phyloP scores from a whole-genome alignment of 2,888 invertebrate species.

The Troides oblongomaculatus region DNA sequence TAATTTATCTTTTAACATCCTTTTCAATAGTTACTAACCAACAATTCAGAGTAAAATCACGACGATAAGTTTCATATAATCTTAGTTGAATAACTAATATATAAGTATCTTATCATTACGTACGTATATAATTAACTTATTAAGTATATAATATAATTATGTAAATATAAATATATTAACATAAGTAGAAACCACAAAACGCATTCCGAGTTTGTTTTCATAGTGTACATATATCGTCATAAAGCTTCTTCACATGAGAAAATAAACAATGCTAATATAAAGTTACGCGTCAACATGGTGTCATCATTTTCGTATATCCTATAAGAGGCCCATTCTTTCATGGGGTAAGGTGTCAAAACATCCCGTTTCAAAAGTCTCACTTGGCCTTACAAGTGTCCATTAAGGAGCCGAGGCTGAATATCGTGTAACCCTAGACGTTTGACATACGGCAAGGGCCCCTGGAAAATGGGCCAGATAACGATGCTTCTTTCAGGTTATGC shows the following conservation, averaged over 20 bases:
- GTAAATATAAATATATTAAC: not conserved
- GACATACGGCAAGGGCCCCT: slow-evolving; percentile 55
- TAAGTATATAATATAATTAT: too few species aligned
- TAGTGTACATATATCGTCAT: slow-evolving; percentile 6
- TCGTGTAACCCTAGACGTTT: slow-evolving; percentile 72
- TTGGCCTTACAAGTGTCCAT: slow-evolving; percentile 68
- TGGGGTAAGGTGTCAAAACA: slow-evolving; percentile 58
- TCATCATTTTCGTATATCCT: slow-evolving; percentile 32
- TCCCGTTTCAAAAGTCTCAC: slow-evolving; percentile 53
- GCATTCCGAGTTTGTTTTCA: not conserved
- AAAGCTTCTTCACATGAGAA: slow-evolving; percentile 1
- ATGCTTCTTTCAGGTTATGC: slow-evolving; percentile 45
- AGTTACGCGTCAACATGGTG: slow-evolving; percentile 33
- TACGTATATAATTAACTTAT: too few species aligned
- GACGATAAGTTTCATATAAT: too few species aligned
- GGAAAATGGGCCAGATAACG: slow-evolving; percentile 59
- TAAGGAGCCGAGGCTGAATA: slow-evolving; percentile 61
- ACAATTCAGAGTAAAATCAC: too few species aligned
- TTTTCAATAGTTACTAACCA: too few species aligned
- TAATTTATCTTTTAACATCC: too few species aligned
- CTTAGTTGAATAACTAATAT: too few species aligned
- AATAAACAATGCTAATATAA: slow-evolving; percentile 30
- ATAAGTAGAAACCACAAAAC: not conserved
- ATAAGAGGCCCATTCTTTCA: slow-evolving; percentile 39
- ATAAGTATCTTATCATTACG: too few species aligned